These are phyloP conservation scores for Andinoacara biseriatus DNA, from an alignment of 2,113 vertebrate species.

Conservation along the genomic window DNA sequence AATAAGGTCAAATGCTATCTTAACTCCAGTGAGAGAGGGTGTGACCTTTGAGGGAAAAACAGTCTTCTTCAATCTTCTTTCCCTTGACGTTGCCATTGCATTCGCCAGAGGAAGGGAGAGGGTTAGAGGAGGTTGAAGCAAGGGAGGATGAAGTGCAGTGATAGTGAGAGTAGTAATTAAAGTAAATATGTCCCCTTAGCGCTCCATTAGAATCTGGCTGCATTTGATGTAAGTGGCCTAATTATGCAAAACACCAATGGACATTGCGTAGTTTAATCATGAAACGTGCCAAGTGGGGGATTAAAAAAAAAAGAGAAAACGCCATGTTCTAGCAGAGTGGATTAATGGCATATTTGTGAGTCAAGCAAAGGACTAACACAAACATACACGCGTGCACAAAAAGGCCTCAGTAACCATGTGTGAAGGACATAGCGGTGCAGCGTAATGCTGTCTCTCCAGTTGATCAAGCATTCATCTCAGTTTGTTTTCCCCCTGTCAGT, in stretches of 20 bases:
- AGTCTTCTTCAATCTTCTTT: constrained; percentile 59
- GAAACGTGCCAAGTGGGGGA: constrained; percentile 32
- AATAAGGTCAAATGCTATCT: constrained; percentile 70
- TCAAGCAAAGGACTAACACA: constrained; percentile 15
- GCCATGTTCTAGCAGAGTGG: constrained; percentile 34
- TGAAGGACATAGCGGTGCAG: constrained; percentile 53
- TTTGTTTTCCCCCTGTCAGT: constrained; percentile 43
- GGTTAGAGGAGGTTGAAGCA: constrained; percentile 17
- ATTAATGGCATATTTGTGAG: constrained; percentile 71
- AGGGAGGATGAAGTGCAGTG: constrained; percentile 46
- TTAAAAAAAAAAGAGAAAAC: not conserved
- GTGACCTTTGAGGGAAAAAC: constrained; percentile 68
- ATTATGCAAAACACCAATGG: constrained; percentile 69
- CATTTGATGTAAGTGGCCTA: constrained; percentile 68
- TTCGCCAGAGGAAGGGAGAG: constrained; percentile 34
- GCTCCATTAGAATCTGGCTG: constrained; percentile 65
- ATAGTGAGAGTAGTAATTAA: constrained; percentile 68
- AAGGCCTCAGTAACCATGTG: constrained; percentile 43
- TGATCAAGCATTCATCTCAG: constrained; percentile 43
- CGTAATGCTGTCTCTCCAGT: constrained; percentile 22
- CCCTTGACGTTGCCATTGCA: constrained; percentile 20
- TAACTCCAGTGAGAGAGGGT: constrained; percentile 50
- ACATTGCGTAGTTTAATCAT: constrained; percentile 35
- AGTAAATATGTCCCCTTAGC: constrained; percentile 73
- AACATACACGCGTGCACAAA: constrained; percentile 5